Evolutionary conservation across 1,140 invertebrate genomes (phyloP).

Genomic region (Caenorhabditis elegans): DNA sequence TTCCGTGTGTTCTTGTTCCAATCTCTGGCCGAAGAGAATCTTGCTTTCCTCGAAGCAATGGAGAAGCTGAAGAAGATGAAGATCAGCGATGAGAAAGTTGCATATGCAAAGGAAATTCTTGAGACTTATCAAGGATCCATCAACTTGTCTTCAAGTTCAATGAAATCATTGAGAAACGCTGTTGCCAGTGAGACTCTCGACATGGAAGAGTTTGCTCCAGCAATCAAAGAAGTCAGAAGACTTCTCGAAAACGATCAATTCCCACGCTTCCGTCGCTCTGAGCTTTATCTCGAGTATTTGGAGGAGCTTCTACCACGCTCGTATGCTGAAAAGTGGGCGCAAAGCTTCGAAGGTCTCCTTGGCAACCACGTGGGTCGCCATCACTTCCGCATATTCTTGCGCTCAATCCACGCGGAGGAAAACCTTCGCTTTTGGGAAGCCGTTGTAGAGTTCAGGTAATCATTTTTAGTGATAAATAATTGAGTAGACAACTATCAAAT

Average conservation of each 20-base stretch:
- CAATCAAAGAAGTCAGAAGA: constrained; percentile 58
- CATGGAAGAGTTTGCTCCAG: constrained; percentile 53
- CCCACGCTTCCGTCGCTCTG: constrained; percentile 60
- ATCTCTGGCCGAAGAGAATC: constrained; percentile 63
- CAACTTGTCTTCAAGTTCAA: constrained; percentile 57
- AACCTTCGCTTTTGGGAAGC: constrained; percentile 66
- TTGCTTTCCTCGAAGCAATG: constrained; percentile 60
- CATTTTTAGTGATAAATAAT: background rate
- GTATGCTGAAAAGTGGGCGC: constrained; percentile 63
- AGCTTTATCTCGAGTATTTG: constrained; percentile 55
- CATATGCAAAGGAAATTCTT: constrained; percentile 55
- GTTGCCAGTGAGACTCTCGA: constrained; percentile 50
- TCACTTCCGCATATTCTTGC: constrained; percentile 64
- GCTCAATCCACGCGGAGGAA: constrained; percentile 63
- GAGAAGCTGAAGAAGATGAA: constrained; percentile 64
- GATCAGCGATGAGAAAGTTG: constrained; percentile 51
- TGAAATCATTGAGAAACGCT: constrained; percentile 56
- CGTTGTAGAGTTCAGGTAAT: constrained; percentile 46
- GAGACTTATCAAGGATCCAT: constrained; percentile 55
- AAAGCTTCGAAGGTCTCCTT: constrained; percentile 61
- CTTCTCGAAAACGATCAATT: constrained; percentile 64
- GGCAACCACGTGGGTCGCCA: constrained; percentile 66
- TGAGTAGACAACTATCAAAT: background rate
- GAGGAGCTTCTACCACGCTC: constrained; percentile 53
- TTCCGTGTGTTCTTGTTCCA: constrained; percentile 63